Evolutionary conservation across 2,888 invertebrate genomes (phyloP).

Genomic region (Agapetus fuscipes): DNA sequence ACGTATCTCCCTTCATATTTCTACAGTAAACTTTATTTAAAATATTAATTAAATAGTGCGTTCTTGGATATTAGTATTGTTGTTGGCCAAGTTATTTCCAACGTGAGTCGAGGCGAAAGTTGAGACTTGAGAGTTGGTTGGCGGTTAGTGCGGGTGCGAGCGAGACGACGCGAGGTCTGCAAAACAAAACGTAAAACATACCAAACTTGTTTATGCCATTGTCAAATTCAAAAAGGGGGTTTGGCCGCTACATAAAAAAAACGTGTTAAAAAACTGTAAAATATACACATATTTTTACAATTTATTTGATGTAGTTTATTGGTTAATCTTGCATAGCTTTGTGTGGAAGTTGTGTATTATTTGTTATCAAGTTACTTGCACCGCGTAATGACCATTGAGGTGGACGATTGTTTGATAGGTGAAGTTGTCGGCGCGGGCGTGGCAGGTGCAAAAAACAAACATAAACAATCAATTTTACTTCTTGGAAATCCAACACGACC

Average conservation of each 20-base stretch:
- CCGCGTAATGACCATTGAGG: constrained; percentile 10
- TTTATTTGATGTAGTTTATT: too few species aligned
- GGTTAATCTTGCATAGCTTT: too few species aligned
- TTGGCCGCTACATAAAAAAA: neutral
- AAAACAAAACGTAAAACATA: constrained; percentile 1
- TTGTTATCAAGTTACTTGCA: too few species aligned
- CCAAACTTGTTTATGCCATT: constrained; percentile 6
- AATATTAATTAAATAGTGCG: too few species aligned
- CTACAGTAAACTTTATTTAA: too few species aligned
- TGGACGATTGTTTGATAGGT: constrained; percentile 6
- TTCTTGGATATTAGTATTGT: too few species aligned
- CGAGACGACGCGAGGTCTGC: constrained; percentile 4
- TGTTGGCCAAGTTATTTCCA: neutral
- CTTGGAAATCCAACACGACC: neutral
- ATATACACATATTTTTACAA: too few species aligned
- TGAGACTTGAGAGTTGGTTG: too few species aligned
- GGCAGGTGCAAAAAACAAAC: constrained; percentile 19
- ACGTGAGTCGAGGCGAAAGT: constrained; percentile 7
- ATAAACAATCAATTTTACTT: constrained; percentile 12
- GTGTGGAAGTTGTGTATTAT: too few species aligned
- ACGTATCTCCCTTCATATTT: too few species aligned
- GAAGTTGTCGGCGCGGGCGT: constrained; percentile 17
- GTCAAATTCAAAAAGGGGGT: constrained; percentile 6
- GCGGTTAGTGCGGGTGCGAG: constrained; percentile 2
- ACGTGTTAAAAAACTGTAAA: too few species aligned